Base-by-base conservation (phyloP, 1,140 invertebrate genomes). In the Orius insidiosus region DNA sequence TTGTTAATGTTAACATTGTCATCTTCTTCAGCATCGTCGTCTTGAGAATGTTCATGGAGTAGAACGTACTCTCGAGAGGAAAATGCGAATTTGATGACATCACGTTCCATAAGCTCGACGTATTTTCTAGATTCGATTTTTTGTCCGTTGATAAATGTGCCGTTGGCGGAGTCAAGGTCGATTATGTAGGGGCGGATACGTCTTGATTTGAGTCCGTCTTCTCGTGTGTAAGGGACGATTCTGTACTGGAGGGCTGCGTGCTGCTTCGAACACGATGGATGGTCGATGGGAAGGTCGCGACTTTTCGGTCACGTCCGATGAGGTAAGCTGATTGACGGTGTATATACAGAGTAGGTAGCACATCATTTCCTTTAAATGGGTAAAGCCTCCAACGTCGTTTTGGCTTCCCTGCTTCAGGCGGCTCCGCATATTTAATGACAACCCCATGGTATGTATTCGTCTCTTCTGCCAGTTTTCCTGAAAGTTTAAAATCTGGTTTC, bases 231-330 rank as follows among this genome's bases (percentile, higher is more conserved):
- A 11, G 83, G 72, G 44, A 95, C 78, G 5, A 92, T 67, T 43
- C 95, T 72, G 66, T 85, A 99, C 62, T 99, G 96, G 43, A 98
- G 65, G 32, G 81, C 95, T 2, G 96, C 92, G 66, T 99, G 96
- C 61, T 99, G 96, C 61, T 98, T 98, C 2, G 90, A 96, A 63
- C 92, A 92, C 4, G 90, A 96, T 1, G 95, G 96, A 72, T 99
- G 96, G 66, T 98, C 95, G 6, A 97, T 71, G 1, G 92, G 81
- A 55, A 99, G 83, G 65, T 99, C 96, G 83, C 89, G 8, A 98
- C 76, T 60, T 86, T 85, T 47, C 93, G 71, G 58, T 98, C 93
- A 46, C 92, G 69, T 1, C 95, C n/a, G 50, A 99, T 77, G 13
- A 99, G 67, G 68, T 90, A 99, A n/a, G 85, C 89, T 59, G 88